Conservation (phyloP, 2,113 vertebrate species). For the Stegostoma tigrinum region DNA sequence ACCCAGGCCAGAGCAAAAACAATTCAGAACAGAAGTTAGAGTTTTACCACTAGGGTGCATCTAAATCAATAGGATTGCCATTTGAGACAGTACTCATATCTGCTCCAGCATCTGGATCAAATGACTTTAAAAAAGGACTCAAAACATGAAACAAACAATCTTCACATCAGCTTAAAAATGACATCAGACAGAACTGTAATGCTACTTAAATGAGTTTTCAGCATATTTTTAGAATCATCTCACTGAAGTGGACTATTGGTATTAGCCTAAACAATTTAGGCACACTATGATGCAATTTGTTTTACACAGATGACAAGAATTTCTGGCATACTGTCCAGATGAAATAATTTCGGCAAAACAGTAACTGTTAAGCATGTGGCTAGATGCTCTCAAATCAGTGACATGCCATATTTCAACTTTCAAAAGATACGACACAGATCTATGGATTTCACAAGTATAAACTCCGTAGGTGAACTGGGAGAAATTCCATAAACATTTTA, state of each 20-base stretch:
- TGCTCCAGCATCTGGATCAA: neutral
- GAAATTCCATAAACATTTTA: neutral
- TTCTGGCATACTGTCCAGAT: neutral
- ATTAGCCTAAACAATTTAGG: neutral
- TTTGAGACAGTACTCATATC: neutral
- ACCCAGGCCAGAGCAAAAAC: neutral
- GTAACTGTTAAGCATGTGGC: neutral
- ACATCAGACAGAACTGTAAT: neutral
- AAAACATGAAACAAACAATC: neutral
- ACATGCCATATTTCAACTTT: neutral
- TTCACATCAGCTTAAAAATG: neutral
- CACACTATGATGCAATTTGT: neutral
- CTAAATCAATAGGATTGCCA: neutral
- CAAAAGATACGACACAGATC: neutral
- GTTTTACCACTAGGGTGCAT: neutral
- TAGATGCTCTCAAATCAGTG: neutral
- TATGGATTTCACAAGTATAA: neutral
- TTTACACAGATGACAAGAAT: neutral
- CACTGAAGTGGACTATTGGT: neutral
- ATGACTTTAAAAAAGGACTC: neutral
- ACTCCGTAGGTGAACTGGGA: neutral
- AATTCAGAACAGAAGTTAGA: neutral
- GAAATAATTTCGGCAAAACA: neutral
- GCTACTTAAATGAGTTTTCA: neutral
- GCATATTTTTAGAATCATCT: neutral